Conservation (phyloP, 2,113 vertebrate genomes). For the Tachycineta bicolor region DNA sequence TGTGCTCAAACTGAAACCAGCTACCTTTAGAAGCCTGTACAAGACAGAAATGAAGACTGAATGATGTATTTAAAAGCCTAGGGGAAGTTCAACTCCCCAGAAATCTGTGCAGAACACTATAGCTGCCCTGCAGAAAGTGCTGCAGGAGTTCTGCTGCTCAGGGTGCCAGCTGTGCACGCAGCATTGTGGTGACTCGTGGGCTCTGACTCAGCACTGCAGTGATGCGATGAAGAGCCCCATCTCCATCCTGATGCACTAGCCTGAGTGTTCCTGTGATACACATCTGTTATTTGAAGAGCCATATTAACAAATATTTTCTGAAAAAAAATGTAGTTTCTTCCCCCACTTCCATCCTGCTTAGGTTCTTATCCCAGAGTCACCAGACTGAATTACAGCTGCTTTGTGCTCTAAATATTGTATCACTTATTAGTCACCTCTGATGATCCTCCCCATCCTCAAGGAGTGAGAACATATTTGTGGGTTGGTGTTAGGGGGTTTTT, state of each 20-base stretch:
- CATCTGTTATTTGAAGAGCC: neutral
- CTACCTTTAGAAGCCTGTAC: neutral
- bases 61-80: neutral
- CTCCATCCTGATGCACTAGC: neutral
- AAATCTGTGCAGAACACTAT: neutral
- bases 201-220: neutral
- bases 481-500: accelerated
- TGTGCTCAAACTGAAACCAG: neutral
- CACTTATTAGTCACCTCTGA: neutral
- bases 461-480: neutral
- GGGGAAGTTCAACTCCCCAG: neutral
- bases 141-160: neutral
- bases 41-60: neutral
- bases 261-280: neutral
- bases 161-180: accelerated
- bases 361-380: neutral
- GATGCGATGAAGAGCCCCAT: neutral
- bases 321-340: neutral
- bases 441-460: neutral
- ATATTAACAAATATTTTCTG: neutral
- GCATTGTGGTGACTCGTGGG: accelerated
- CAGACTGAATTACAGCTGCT: neutral
- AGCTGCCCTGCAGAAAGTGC: neutral
- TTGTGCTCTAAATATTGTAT: neutral
- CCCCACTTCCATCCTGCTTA: neutral